Conservation (phyloP, 2,113 vertebrate genomes). For the Odocoileus virginianus region DNA sequence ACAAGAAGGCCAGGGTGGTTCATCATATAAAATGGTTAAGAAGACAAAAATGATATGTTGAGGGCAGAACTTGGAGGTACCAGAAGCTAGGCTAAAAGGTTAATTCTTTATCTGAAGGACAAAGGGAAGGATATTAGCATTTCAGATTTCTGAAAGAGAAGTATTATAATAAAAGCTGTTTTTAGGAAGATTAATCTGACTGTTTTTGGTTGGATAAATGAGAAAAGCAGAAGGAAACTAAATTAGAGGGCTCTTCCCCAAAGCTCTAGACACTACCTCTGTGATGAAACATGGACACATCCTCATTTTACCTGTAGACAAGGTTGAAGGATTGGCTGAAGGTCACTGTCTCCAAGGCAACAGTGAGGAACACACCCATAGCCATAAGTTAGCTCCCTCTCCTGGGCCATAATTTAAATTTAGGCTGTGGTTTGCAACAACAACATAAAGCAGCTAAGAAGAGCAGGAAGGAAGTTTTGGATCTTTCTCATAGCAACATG, state of each 20-base stretch:
- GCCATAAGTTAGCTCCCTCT: background rate
- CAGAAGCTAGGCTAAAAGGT: background rate
- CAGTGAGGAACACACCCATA: background rate
- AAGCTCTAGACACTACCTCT: background rate
- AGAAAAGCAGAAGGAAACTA: background rate
- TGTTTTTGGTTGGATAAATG: background rate
- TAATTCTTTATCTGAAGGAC: background rate
- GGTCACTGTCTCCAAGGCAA: background rate
- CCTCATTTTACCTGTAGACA: background rate
- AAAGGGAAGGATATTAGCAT: background rate
- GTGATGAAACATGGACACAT: background rate
- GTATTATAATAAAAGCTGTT: background rate
- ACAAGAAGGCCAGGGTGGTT: background rate
- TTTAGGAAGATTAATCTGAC: background rate
- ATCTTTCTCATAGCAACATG: conserved; percentile 57
- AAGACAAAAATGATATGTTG: background rate
- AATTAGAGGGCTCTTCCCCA: background rate
- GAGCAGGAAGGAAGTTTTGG: conserved; percentile 52
- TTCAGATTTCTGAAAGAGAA: background rate
- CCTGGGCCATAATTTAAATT: conserved; percentile 36
- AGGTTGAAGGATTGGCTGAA: background rate
- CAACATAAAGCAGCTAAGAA: conserved; percentile 48
- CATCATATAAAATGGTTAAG: background rate
- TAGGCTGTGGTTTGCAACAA: conserved; percentile 53
- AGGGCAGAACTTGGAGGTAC: background rate